These are phyloP conservation scores for Tinea semifulvella DNA, from an alignment of 2,888 invertebrate genomes.

Conservation along the genomic window DNA sequence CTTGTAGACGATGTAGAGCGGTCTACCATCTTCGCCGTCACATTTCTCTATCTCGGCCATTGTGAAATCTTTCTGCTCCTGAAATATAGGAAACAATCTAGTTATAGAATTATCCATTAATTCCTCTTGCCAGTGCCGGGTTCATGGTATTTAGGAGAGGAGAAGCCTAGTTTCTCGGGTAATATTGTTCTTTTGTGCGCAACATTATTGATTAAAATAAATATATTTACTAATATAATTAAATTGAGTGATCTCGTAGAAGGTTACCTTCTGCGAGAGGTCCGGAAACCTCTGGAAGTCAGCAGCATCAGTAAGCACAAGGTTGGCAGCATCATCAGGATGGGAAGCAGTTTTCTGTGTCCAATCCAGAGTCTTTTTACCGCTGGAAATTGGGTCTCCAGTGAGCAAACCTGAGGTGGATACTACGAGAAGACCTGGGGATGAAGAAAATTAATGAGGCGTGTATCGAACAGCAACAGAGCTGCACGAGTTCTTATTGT, in stretches of 20 bases:
- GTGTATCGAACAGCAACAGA: too few relatives aligned
- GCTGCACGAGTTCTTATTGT: too few relatives aligned
- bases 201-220: too few relatives aligned
- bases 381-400: not conserved
- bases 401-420: not conserved
- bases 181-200: too few relatives aligned
- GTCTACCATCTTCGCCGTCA: conserved; percentile 22
- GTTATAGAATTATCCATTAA: not conserved
- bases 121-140: too few relatives aligned
- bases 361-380: not conserved
- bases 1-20: conserved; percentile 22
- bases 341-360: conserved; percentile 6
- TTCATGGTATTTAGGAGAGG: too few relatives aligned
- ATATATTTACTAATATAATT: too few relatives aligned
- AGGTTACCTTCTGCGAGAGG: conserved; percentile 22
- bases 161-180: too few relatives aligned
- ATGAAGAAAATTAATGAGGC: too few relatives aligned
- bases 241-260: too few relatives aligned
- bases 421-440: not conserved
- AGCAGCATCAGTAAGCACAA: conserved; percentile 14
- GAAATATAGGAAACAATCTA: not conserved
- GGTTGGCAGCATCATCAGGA: conserved; percentile 13
- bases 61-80: conserved; percentile 21
- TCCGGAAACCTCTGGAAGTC: conserved; percentile 21
- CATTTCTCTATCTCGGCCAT: conserved; percentile 20